Percentiles rank a stretch among this genome's conserved stretches.
Evolutionary conservation across 2,113 vertebrate species (phyloP).

Genomic region (Phalacrocorax brasilianus): DNA sequence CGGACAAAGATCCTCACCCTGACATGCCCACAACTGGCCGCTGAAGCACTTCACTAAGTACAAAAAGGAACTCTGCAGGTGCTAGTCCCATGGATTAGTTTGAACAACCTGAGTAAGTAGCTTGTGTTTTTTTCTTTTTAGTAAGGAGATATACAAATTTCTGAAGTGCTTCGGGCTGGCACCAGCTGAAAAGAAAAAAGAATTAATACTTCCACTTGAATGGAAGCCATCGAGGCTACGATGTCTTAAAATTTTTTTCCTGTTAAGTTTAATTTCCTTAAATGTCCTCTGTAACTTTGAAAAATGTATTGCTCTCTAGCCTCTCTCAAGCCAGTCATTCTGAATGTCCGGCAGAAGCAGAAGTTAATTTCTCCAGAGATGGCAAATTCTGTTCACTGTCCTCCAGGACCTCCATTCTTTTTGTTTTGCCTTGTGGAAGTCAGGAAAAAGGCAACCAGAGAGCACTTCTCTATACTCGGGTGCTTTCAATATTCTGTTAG

Average conservation of each 20-base stretch:
- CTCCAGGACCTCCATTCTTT: not conserved
- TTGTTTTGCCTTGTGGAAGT: not conserved
- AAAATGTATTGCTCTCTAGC: not conserved
- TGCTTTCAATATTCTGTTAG: not conserved
- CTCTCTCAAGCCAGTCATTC: not conserved
- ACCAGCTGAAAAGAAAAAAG: not conserved
- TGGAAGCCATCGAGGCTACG: rapidly evolving
- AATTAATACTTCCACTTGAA: not conserved
- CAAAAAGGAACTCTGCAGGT: not conserved
- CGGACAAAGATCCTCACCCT: not conserved
- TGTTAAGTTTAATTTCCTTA: not conserved
- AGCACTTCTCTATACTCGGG: not conserved
- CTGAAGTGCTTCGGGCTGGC: not conserved
- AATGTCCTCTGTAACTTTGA: not conserved
- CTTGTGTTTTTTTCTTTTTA: not conserved
- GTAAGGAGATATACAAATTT: not conserved
- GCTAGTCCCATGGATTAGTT: no score
- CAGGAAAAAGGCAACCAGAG: not conserved
- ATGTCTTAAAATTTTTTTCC: not conserved
- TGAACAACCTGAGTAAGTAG: not conserved
- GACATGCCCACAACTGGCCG: not conserved
- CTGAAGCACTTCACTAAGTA: not conserved
- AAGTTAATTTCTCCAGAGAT: not conserved
- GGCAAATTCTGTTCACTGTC: not conserved
- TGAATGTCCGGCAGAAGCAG: not conserved